Evolutionary conservation across 2,113 vertebrate genomes (phyloP).

Genomic region (Tautogolabrus adspersus): DNA sequence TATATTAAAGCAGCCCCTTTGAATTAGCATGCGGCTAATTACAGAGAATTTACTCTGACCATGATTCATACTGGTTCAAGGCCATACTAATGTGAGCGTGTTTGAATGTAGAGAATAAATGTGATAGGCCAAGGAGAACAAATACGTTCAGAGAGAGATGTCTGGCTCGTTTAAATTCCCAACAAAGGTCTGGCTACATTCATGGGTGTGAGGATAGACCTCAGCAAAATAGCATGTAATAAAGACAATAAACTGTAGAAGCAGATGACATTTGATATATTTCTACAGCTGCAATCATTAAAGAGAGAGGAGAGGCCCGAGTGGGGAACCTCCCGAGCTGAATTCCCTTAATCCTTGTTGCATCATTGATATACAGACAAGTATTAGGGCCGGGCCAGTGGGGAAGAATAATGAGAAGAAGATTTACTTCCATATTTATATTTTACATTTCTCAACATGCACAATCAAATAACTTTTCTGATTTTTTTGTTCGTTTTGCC

Average conservation of each 20-base stretch:
- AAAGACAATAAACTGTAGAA: conserved; percentile 33
- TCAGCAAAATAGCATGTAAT: background rate
- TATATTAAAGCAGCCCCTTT: conserved; percentile 52
- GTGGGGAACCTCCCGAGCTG: conserved; percentile 24
- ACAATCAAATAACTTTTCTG: too few species aligned
- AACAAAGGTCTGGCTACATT: conserved; percentile 36
- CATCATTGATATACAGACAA: background rate
- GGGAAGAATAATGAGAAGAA: too few species aligned
- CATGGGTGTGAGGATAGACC: background rate
- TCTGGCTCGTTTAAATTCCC: conserved; percentile 34
- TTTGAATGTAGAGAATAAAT: conserved; percentile 32
- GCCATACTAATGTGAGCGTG: conserved; percentile 31
- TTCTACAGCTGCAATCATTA: conserved; percentile 35
- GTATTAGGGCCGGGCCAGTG: too few species aligned
- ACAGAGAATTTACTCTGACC: conserved; percentile 38
- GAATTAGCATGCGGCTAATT: conserved; percentile 63
- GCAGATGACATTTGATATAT: conserved; percentile 1
- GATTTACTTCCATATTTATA: too few species aligned
- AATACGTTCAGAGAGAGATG: conserved; percentile 53
- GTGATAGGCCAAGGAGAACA: conserved; percentile 72
- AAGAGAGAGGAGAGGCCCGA: background rate
- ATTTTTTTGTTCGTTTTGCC: too few species aligned
- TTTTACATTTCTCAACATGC: too few species aligned
- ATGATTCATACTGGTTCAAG: conserved; percentile 53
- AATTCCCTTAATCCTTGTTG: background rate